Percentiles rank a stretch among this genome's conserved stretches.
Evolutionary conservation across 2,797 vertebrate genomes (phyloP).

Genomic region (Hozukius guyotensis): DNA sequence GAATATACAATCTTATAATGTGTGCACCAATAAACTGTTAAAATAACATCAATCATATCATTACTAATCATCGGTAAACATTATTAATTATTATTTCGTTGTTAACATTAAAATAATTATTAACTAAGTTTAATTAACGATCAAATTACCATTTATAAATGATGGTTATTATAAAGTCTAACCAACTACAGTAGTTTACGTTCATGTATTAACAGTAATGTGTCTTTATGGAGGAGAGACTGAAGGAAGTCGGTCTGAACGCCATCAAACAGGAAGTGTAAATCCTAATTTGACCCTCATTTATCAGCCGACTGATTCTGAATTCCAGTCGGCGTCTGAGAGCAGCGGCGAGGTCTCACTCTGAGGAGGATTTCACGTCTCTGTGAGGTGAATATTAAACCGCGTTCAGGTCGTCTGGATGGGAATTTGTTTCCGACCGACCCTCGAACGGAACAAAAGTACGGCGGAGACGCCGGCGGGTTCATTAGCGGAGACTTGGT

Average conservation of each 20-base stretch:
- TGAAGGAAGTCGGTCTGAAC: too few species aligned
- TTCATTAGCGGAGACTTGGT: constrained; percentile 34
- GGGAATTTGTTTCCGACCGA: neutral
- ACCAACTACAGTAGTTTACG: too few species aligned
- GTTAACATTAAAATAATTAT: too few species aligned
- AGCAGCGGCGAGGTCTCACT: neutral
- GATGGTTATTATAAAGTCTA: too few species aligned
- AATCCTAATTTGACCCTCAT: constrained; percentile 1
- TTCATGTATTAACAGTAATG: too few species aligned
- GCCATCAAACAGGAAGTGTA: neutral
- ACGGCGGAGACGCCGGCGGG: neutral
- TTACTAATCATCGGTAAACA: too few species aligned
- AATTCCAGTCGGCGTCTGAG: neutral
- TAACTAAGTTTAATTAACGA: too few species aligned
- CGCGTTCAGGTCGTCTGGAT: neutral
- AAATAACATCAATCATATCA: too few species aligned
- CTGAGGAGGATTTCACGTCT: constrained; percentile 6
- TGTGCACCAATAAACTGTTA: too few species aligned
- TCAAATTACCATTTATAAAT: too few species aligned
- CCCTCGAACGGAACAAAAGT: neutral
- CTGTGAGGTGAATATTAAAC: constrained; percentile 7
- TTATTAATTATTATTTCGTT: too few species aligned
- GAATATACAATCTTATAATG: too few species aligned
- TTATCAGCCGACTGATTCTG: neutral
- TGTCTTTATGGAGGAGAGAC: neutral